These are phyloP conservation scores for Himantopus leucocephalus DNA, from an alignment of 2,113 vertebrate species.

Conservation along the genomic window DNA sequence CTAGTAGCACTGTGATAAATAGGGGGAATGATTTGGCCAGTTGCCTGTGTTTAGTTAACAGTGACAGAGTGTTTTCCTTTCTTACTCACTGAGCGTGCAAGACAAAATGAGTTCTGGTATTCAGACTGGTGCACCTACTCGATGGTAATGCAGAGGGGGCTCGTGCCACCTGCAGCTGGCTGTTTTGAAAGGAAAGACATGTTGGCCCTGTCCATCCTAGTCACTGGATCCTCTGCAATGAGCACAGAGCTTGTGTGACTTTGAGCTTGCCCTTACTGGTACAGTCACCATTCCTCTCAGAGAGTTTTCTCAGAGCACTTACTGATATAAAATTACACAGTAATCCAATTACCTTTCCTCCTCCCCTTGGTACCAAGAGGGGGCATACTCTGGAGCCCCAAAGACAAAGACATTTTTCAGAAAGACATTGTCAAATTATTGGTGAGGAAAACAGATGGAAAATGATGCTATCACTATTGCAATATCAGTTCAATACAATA, in stretches of 20 bases:
- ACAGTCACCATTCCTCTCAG: not conserved
- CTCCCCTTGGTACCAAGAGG: not conserved
- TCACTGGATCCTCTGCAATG: not conserved
- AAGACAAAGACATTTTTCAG: not conserved
- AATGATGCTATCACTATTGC: not conserved
- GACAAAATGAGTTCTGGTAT: not conserved
- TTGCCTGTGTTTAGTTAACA: not conserved
- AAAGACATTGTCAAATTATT: not conserved
- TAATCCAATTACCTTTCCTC: not conserved
- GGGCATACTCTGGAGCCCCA: fast-evolving
- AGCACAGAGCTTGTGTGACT: not conserved
- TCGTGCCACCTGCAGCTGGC: not conserved
- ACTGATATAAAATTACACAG: not conserved
- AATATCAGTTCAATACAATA: not conserved
- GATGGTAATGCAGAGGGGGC: fast-evolving
- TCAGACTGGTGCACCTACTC: not conserved
- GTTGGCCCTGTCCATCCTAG: not conserved
- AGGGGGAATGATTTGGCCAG: not conserved
- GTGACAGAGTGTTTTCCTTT: not conserved
- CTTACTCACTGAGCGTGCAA: not conserved
- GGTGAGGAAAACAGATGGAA: not conserved
- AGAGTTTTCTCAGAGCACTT: not conserved
- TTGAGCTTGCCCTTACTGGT: not conserved
- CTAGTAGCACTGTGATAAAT: not conserved
- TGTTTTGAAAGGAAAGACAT: not conserved